Conservation (phyloP, 2,113 vertebrate species). For the Neofelis nebulosa region DNA sequence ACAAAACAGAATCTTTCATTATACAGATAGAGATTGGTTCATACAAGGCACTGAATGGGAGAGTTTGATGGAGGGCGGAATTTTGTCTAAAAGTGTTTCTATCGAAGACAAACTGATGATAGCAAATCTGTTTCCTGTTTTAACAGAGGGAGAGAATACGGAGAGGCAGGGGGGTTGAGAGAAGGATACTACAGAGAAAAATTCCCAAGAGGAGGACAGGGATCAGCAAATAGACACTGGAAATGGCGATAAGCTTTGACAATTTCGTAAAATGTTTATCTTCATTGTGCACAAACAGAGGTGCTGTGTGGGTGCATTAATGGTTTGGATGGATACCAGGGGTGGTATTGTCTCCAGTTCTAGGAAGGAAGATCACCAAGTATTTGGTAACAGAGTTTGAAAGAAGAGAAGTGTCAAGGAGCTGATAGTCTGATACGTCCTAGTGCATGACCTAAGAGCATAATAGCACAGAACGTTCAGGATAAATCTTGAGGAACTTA, state of each 20-base stretch:
- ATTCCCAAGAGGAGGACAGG: not conserved
- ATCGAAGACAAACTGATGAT: not conserved
- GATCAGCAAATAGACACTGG: not conserved
- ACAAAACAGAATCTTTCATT: not conserved
- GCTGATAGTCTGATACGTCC: not conserved
- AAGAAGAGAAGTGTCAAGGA: not conserved
- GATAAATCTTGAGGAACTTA: not conserved
- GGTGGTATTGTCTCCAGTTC: not conserved
- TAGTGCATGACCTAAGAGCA: not conserved
- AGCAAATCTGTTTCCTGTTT: not conserved
- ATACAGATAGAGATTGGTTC: not conserved
- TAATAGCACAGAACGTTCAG: not conserved
- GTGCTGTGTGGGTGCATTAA: not conserved
- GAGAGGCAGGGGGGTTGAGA: not conserved
- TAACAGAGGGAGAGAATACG: not conserved
- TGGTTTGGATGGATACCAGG: not conserved
- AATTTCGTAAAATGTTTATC: not conserved
- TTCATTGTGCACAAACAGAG: not conserved
- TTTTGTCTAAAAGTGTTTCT: not conserved
- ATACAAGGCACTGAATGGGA: not conserved
- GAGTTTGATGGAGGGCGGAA: not conserved
- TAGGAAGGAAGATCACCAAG: not conserved
- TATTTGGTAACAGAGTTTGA: not conserved
- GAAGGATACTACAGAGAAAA: not conserved
- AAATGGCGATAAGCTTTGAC: not conserved